Base-by-base conservation (phyloP, 64 coral and sea anemone genomes). In the Pocillopora damicornis region DNA sequence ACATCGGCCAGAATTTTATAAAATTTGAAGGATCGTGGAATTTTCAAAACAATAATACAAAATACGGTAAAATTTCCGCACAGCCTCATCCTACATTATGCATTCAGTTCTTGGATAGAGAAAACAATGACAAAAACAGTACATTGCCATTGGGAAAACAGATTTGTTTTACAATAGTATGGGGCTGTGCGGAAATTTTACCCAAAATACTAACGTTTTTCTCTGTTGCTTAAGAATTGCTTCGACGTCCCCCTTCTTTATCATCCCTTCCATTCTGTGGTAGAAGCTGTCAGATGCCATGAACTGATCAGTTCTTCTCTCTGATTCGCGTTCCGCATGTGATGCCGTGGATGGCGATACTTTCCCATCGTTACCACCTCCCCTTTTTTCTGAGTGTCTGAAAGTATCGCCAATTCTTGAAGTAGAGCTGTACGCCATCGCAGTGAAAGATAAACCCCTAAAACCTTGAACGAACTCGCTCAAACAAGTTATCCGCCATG, bases 121-220 rank as follows among this genome's bases (percentile, higher is more conserved):
- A 30, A 30, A 30, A 30, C 30, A 30, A 30, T 30, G 30, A 30
- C 30, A 30, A 30, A 30, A 30, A 30, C 30, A 30, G 30, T 30
- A 30, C 30, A 30, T 30, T 30, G 30, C 30, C 30, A 30, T 30
- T 30, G 30, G 30, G 30, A 30, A 30, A 30, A 30, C 30, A 30
- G 30, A 30, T 30, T 30, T 30, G 30, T 30, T 30, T 30, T 30
- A 30, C 30, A 30, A 30, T 30, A 30, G 30, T 30, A 30, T 30
- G 30, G 30, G 30, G 30, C 30, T 30, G 30, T 0, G 30, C 30
- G 30, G 30, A 30, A 30, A 30, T 30, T 30, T 30, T 30, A 23
- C 34, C 18, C 14, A 75, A 25, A n/a, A 13, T 42, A 83, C 89
- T 90, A 84, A 90, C 89, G 89, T 84, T 14, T 90, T 79, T 68